Conservation (phyloP, 2,888 invertebrate species). For the Aphodius granarius region DNA sequence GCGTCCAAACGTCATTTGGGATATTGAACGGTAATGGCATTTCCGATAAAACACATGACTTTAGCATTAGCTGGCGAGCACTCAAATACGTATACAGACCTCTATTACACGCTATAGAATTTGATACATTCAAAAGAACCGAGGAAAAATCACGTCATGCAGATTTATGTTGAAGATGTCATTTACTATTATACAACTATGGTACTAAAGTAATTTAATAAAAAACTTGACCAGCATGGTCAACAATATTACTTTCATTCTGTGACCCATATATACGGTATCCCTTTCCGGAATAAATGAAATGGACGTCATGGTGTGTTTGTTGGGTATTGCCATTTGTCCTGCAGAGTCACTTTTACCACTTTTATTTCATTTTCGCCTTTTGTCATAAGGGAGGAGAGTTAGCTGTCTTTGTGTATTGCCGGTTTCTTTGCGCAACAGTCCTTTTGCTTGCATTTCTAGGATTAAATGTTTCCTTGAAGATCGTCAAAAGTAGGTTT, state of each 20-base stretch:
- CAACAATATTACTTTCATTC: neutral
- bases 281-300: neutral
- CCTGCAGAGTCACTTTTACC: neutral
- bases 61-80: slow-evolving; percentile 4
- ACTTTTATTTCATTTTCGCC: too few relatives aligned
- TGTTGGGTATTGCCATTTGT: neutral
- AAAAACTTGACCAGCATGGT: neutral
- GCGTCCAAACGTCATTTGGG: slow-evolving; percentile 7
- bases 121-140: too few relatives aligned
- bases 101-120: neutral
- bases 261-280: neutral
- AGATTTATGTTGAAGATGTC: too few relatives aligned
- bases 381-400: too few relatives aligned
- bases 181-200: too few relatives aligned
- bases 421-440: too few relatives aligned
- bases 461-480: neutral
- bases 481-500: too few relatives aligned
- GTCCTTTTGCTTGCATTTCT: neutral
- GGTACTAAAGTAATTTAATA: neutral
- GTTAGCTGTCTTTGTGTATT: too few relatives aligned
- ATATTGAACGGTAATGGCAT: slow-evolving; percentile 14
- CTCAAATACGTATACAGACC: neutral
- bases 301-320: neutral
- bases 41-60: slow-evolving; percentile 10
- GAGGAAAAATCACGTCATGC: too few relatives aligned